Base-by-base conservation (phyloP, 2,888 invertebrate species). In the Cataglyphis altisquamis region DNA sequence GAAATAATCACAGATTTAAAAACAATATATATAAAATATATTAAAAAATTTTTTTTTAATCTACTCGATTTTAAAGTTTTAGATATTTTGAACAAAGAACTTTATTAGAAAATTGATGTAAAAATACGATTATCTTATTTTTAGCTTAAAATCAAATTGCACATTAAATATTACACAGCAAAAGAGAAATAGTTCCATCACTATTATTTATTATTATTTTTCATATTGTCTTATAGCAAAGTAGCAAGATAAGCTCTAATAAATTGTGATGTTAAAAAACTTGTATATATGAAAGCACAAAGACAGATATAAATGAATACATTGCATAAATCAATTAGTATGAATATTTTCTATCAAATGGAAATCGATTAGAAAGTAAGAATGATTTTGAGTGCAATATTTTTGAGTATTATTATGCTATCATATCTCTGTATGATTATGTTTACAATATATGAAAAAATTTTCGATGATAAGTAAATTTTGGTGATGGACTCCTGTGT, bases 401-500 rank as follows among this genome's bases (percentile, higher is more conserved):
- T 86, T 77, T 39, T 55, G 48, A 86, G 78, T 86, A 87, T 90
- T 88, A 84, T 75, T 81, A 29, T 9, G 32, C 48, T 45, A 57
- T 60, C 45, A 77, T 74, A 88, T 82, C 77, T 45, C 45, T 57
- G 64, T 86, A 81, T 62, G 88, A 85, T 83, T 81, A 78, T 32
- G 41, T 32, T 70, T 70, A 45, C 29, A 32, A 32, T 70, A 60
- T 57, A 70, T 55, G 68, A 83, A 86, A 64, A 83, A 63, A 66
- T 48, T 55, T 21, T 18, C 62, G 62, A 82, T 29, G 41, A 78
- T 29, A 75, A 73, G 68, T 82, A 89, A 60, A 63, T 68, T 82
- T 66, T 63, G 90, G 88, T 90, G 90, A 88, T 86, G 90, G 90
- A 87, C 39, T 48, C 81, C 77, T 83, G 74, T 74, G 64, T 78